A percentile compares a stretch with the other conserved stretches of the same genome.
Conservation (phyloP, 2,888 invertebrate genomes). For the Epinotia demarniana region DNA sequence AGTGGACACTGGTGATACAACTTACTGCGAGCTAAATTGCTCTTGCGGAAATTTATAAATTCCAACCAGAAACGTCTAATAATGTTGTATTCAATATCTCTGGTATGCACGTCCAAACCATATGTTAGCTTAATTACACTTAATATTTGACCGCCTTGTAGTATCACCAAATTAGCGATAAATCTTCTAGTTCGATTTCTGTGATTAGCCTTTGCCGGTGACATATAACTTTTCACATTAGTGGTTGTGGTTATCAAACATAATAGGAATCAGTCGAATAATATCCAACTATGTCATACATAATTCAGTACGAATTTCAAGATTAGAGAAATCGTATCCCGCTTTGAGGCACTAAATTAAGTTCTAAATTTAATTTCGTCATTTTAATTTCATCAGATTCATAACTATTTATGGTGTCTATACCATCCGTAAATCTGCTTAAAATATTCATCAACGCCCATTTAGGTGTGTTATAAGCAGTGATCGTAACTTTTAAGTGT, state of each 20-base stretch:
- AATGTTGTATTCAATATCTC: neutral
- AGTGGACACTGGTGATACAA: slow-evolving; percentile 80
- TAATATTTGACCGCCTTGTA: neutral
- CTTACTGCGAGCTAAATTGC: slow-evolving; percentile 65
- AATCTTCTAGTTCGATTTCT: neutral
- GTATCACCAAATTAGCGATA: neutral
- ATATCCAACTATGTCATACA: neutral
- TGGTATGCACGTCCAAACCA: neutral
- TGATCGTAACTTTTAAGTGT: no score
- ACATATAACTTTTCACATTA: no score
- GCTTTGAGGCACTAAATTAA: no score
- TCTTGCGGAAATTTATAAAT: slow-evolving; percentile 20
- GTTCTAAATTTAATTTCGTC: no score
- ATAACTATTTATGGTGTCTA: no score
- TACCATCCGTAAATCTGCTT: no score
- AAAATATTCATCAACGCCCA: neutral
- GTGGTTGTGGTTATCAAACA: neutral
- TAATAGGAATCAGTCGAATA: neutral
- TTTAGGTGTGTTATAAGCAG: neutral
- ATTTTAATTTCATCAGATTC: no score
- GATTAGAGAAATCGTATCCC: neutral
- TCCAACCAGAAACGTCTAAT: neutral
- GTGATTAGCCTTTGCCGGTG: neutral
- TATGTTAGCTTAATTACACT: neutral
- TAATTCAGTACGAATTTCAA: neutral